These are phyloP conservation scores for Lysandra coridon DNA, from an alignment of 2,888 invertebrate genomes.

Conservation along the genomic window DNA sequence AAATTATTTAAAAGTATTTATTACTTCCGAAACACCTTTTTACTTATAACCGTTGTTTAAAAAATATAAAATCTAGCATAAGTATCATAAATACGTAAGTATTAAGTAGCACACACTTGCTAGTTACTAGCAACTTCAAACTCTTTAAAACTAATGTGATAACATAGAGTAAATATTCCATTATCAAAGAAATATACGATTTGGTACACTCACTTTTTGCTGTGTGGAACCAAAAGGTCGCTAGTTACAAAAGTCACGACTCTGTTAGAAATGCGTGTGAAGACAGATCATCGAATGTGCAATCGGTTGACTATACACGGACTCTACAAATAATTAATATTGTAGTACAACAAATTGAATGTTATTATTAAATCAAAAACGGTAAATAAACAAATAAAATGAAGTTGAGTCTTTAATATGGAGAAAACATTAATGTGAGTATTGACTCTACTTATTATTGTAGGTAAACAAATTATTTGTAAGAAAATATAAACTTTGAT, in stretches of 20 bases:
- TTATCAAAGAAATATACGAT: neutral
- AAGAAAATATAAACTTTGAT: neutral
- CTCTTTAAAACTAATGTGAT: neutral
- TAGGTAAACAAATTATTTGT: neutral
- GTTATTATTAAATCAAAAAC: neutral
- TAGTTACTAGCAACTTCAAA: no score
- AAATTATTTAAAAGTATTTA: no score
- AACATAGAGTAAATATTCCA: neutral
- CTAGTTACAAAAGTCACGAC: slow-evolving; percentile 8
- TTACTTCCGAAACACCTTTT: no score
- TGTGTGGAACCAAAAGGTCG: neutral
- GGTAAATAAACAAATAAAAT: no score
- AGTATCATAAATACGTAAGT: no score
- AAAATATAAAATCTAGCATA: no score
- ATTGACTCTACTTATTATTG: no score
- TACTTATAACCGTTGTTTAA: no score
- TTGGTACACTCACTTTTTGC: neutral
- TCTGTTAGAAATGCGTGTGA: slow-evolving; percentile 15
- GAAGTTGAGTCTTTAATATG: no score
- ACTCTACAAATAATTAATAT: neutral
- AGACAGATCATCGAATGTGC: neutral
- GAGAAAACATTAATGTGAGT: no score
- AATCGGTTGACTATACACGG: slow-evolving; percentile 1
- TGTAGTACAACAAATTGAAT: neutral
- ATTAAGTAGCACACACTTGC: no score